Conservation (phyloP, 2,888 invertebrate species). For the Hoplodrina blanda region DNA sequence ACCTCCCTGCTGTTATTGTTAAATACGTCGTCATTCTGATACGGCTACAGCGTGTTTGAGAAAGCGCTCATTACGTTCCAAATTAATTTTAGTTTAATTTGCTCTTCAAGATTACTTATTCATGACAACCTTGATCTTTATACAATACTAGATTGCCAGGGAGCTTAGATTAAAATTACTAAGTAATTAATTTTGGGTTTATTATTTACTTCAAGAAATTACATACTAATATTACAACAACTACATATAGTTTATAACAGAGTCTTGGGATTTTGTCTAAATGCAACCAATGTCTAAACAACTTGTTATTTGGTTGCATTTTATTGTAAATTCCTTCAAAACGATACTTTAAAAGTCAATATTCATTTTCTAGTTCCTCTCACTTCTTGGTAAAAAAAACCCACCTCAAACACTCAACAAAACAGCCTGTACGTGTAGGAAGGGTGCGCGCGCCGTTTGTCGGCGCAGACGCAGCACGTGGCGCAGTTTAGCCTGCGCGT, state of each 20-base stretch:
- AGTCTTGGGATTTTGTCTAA: too few relatives aligned
- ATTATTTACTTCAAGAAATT: too few relatives aligned
- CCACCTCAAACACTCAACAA: slow-evolving; percentile 38
- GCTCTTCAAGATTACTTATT: too few relatives aligned
- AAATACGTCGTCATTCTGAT: slow-evolving; percentile 82
- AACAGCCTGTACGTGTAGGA: slow-evolving; percentile 73
- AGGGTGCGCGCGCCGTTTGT: slow-evolving; percentile 77
- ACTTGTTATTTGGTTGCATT: neutral
- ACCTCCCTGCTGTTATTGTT: slow-evolving; percentile 88
- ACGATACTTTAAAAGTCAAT: slow-evolving; percentile 10
- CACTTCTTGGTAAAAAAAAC: slow-evolving; percentile 35
- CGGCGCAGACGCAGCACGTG: slow-evolving; percentile 80
- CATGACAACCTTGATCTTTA: too few relatives aligned
- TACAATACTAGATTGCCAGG: too few relatives aligned
- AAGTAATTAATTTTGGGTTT: too few relatives aligned
- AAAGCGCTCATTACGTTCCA: slow-evolving; percentile 19
- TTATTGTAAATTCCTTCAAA: neutral
- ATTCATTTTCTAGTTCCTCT: slow-evolving; percentile 17
- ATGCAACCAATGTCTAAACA: too few relatives aligned
- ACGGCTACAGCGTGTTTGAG: slow-evolving; percentile 73
- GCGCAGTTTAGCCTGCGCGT: slow-evolving; percentile 87
- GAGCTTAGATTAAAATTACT: too few relatives aligned
- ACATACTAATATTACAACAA: too few relatives aligned
- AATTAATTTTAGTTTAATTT: neutral
- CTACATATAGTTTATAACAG: too few relatives aligned